Evolutionary conservation across 2,797 vertebrate species (phyloP), one percentile per base, ranked within the genome.

Genomic region (Crocidura indochinensis): DNA sequence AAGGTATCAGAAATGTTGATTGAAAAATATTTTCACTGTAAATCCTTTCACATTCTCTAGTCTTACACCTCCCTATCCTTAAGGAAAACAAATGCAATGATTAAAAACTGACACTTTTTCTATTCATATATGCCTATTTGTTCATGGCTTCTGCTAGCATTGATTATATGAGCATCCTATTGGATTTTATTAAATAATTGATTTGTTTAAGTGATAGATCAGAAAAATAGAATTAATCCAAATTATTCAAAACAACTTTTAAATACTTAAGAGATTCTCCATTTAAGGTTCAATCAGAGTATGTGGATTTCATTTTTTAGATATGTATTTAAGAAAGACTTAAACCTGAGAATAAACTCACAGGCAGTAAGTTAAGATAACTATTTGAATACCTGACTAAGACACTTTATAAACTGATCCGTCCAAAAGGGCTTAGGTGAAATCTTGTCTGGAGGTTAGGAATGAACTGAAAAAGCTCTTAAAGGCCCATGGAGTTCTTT

Each of bases 391-490:
- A 60, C 65, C 69, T 80, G 84, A 80, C 75, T 75, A 65, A 85
- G 74, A 94, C 68, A 65, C 64, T 90, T 79, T 82, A 92, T 91
- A 90, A 93, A 95, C 12, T 26, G 56, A 29, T n/a, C 81, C 91
- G 17, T 20, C 15, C 84, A 62, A 90, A 31, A 81, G 75, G 60
- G 64, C 76, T 91, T 91, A 74, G 79, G 90, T 91, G 76, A 88
- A 84, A 76, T 64, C 47, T 75, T 93, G 87, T 76, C 93, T 95
- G 72, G 73, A 94, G 22, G 47, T 72, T 77, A 78, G 72, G 88
- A 79, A 72, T 75, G 62, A 91, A 69, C 68, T 19, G 17, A 94
- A 94, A 81, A 89, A 49, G 87, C 88, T 93, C 91, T 84, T 94
- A 87, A 89, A 88, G 82, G 76, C 60, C 80, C 69, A 20, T 1